phyloP scores from a whole-genome alignment of 2,797 vertebrate species.

The Takifugu ocellatus region DNA sequence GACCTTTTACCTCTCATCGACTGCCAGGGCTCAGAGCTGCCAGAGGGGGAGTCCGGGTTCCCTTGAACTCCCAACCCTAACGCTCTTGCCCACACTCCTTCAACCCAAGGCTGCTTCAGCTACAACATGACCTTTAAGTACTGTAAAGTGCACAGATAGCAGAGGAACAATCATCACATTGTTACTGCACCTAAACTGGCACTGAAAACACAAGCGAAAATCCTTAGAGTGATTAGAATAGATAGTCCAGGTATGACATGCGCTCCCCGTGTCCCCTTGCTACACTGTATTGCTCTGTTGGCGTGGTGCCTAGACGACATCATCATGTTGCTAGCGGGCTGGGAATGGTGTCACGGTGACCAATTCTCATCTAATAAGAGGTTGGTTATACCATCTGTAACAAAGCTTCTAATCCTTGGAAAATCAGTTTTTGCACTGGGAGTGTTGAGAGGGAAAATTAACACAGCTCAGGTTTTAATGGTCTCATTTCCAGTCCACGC shows the following conservation, averaged over 20 bases:
- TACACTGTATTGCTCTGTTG: slow-evolving; percentile 62
- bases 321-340: slow-evolving; percentile 53
- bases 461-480: slow-evolving; percentile 52
- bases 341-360: slow-evolving; percentile 63
- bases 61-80: too few species aligned
- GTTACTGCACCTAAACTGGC: slow-evolving; percentile 9
- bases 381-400: slow-evolving; percentile 61
- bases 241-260: slow-evolving; percentile 64
- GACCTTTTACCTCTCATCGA: too few species aligned
- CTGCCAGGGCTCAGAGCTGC: too few species aligned
- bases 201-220: slow-evolving; percentile 7
- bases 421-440: slow-evolving; percentile 59
- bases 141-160: slow-evolving; percentile 36
- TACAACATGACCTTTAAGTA: too few species aligned
- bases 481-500: slow-evolving; percentile 55
- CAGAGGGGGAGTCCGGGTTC: too few species aligned
- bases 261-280: slow-evolving; percentile 47
- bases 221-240: slow-evolving; percentile 57
- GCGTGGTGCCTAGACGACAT: slow-evolving; percentile 54
- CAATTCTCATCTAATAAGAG: slow-evolving; percentile 65
- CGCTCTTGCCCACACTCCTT: too few species aligned
- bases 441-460: slow-evolving; percentile 57
- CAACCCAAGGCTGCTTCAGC: too few species aligned
- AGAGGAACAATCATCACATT: slow-evolving; percentile 21
- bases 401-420: slow-evolving; percentile 64